phyloP scores from a whole-genome alignment of 1,140 invertebrate species.

The Pachypeltis micranthus region DNA sequence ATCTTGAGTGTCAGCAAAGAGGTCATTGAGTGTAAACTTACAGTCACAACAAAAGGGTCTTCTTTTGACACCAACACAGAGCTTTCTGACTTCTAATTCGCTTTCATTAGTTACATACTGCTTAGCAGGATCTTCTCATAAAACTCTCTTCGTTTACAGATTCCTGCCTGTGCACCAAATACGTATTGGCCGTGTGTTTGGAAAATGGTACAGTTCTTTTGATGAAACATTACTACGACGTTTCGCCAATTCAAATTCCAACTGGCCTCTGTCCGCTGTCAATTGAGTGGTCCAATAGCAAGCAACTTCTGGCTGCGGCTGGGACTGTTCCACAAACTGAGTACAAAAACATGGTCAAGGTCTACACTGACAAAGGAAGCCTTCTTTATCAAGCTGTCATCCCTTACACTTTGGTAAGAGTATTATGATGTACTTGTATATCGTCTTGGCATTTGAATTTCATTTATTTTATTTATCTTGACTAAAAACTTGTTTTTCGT shows the following conservation, averaged over 20 bases:
- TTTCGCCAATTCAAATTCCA: constrained; percentile 70
- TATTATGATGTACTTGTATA: no score
- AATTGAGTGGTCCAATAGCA: constrained; percentile 93
- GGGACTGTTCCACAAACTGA: constrained; percentile 48
- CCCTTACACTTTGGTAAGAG: constrained; percentile 55
- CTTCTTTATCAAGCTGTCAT: constrained; percentile 63
- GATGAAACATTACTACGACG: constrained; percentile 82
- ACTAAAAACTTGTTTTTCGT: no score
- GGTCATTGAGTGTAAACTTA: no score
- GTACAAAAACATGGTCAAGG: constrained; percentile 58
- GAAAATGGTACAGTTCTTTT: constrained; percentile 79
- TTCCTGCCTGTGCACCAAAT: constrained; percentile 34
- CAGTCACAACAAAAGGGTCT: no score
- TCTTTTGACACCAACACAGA: no score
- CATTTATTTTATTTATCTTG: no score
- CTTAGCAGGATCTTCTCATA: neutral
- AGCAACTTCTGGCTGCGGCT: constrained; percentile 83
- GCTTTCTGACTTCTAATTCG: no score
- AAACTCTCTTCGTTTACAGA: neutral
- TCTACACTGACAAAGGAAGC: constrained; percentile 62
- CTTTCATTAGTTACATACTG: no score
- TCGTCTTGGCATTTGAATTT: no score
- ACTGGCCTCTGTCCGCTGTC: constrained; percentile 67
- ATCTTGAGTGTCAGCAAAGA: no score
- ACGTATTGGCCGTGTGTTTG: constrained; percentile 76